Evolutionary conservation across 30 jellyfish, hydroid and myxozoan species (phyloP).

Genomic region (Cassiopea xamachana): DNA sequence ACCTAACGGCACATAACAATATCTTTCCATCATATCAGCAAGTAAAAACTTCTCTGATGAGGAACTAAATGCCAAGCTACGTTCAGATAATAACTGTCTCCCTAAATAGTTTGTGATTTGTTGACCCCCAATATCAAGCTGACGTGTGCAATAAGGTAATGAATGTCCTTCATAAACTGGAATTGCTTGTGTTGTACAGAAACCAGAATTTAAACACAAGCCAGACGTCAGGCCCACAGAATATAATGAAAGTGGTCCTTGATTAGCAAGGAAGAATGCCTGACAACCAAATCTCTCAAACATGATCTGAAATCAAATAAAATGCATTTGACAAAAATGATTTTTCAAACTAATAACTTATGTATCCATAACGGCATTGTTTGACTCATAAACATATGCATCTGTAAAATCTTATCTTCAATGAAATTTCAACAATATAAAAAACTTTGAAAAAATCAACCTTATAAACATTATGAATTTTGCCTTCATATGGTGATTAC

Average conservation of each 20-base stretch:
- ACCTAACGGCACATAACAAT: slow-evolving; percentile 88
- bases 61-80: slow-evolving; percentile 73
- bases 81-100: slow-evolving; percentile 69
- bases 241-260: slow-evolving; percentile 80
- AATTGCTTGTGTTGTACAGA: slow-evolving; percentile 80
- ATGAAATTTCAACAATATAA: no score
- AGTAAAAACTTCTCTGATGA: slow-evolving; percentile 91
- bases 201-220: slow-evolving; percentile 86
- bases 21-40: slow-evolving; percentile 74
- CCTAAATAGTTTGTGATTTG: slow-evolving; percentile 85
- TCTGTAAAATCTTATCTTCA: no score
- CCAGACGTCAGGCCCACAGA: slow-evolving; percentile 96
- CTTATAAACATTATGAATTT: no score
- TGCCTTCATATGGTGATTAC: no score
- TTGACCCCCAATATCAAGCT: slow-evolving; percentile 92
- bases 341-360: not conserved
- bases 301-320: slow-evolving; percentile 64
- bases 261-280: slow-evolving; percentile 91
- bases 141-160: slow-evolving; percentile 74
- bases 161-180: slow-evolving; percentile 94
- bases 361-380: not conserved
- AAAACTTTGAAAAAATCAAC: no score
- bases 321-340: not conserved
- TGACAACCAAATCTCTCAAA: slow-evolving; percentile 90
- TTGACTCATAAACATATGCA: no score